A percentile compares a stretch with the other conserved stretches of the same genome.
Conservation (phyloP, 2,797 vertebrate genomes). For the Novumbra hubbsi region DNA sequence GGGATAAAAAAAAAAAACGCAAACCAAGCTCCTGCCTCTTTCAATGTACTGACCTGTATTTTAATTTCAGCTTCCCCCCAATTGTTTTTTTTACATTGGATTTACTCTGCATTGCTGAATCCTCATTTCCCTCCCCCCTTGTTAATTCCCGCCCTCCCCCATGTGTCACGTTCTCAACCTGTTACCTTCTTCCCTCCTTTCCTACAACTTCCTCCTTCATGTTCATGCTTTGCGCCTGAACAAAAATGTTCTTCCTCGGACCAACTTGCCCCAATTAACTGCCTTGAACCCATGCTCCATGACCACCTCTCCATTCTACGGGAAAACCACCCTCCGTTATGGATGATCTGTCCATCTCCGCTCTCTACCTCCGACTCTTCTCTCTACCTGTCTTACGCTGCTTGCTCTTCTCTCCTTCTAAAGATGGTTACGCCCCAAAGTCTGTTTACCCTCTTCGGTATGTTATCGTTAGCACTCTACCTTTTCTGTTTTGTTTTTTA, state of each 20-base stretch:
- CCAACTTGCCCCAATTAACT: constrained; percentile 91
- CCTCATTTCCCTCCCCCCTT: constrained; percentile 35
- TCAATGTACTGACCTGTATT: constrained; percentile 93
- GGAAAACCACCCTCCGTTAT: constrained; percentile 98
- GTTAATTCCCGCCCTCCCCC: constrained; percentile 36
- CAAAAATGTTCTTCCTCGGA: constrained; percentile 81
- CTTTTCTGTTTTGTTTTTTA: neutral
- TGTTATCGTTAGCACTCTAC: constrained; percentile 93
- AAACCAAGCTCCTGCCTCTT: constrained; percentile 91
- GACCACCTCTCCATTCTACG: constrained; percentile 95
- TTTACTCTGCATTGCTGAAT: constrained; percentile 28
- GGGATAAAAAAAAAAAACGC: constrained; percentile 16
- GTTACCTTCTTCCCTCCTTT: constrained; percentile 10
- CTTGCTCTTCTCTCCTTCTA: constrained; percentile 98
- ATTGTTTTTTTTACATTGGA: constrained; percentile 33
- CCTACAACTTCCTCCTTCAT: constrained; percentile 48
- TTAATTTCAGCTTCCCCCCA: constrained; percentile 68
- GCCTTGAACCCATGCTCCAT: constrained; percentile 86
- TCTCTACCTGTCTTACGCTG: constrained; percentile 97
- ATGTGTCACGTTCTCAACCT: constrained; percentile 17
- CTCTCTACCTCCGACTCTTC: constrained; percentile 89
- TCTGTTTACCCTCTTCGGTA: constrained; percentile 98
- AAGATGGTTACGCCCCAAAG: constrained; percentile 97
- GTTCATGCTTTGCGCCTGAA: constrained; percentile 91
- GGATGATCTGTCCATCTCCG: constrained; percentile 97